Conservation (phyloP, 1,140 invertebrate species). For the Aphelenchoides besseyi region DNA sequence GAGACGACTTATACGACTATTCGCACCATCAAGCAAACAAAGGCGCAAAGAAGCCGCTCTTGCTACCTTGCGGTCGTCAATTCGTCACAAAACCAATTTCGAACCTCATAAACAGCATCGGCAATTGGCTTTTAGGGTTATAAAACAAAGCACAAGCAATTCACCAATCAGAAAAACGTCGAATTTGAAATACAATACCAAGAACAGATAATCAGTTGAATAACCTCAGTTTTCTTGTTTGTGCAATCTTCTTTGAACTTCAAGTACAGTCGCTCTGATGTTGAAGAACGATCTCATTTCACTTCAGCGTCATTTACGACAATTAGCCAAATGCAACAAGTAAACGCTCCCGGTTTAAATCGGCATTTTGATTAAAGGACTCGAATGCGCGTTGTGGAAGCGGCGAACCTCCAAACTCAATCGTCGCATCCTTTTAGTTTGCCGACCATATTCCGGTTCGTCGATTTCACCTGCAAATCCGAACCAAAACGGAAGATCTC, state of each 20-base stretch:
- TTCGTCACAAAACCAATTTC: background rate
- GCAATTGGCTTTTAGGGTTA: background rate
- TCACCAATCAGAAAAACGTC: too few relatives aligned
- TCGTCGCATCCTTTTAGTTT: background rate
- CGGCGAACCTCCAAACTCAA: background rate
- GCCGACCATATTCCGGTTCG: background rate
- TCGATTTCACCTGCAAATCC: background rate
- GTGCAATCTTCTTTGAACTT: too few relatives aligned
- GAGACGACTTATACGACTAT: background rate
- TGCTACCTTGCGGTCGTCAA: background rate
- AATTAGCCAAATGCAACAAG: too few relatives aligned
- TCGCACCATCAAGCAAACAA: background rate
- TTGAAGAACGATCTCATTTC: too few relatives aligned
- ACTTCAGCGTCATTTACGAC: too few relatives aligned
- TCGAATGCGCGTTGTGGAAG: background rate
- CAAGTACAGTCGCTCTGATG: too few relatives aligned
- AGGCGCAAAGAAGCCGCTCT: background rate
- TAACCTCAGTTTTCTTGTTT: too few relatives aligned
- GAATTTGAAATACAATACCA: too few relatives aligned
- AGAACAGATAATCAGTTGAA: too few relatives aligned
- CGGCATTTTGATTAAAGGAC: background rate
- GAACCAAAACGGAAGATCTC: background rate
- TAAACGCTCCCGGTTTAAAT: too few relatives aligned
- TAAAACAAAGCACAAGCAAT: background rate
- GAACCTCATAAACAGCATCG: background rate